phyloP scores from a whole-genome alignment of 2,888 invertebrate species.

The Drosophila quinaria region DNA sequence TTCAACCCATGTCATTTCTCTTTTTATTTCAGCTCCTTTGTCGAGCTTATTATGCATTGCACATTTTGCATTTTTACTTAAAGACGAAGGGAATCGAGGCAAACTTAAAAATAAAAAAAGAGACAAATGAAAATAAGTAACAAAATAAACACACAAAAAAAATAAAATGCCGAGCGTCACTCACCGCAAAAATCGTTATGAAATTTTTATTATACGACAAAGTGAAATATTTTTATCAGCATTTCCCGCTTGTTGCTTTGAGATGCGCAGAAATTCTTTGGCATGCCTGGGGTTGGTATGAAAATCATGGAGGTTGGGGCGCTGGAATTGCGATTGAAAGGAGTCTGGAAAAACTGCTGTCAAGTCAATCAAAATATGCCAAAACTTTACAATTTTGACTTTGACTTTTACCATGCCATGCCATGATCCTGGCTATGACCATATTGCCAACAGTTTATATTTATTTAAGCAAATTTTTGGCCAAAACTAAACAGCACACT shows the following conservation, averaged over 20 bases:
- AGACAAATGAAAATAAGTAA: background rate
- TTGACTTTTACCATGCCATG: constrained; percentile 3
- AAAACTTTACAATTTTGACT: constrained; percentile 62
- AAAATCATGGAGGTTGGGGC: background rate
- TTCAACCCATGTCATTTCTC: constrained; percentile 50
- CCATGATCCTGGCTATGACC: constrained; percentile 34
- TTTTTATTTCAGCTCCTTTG: constrained; percentile 42
- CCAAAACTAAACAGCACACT: constrained; percentile 63
- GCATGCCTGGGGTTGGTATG: constrained; percentile 43
- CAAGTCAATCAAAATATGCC: constrained; percentile 76
- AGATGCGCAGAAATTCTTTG: constrained; percentile 57
- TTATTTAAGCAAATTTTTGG: constrained; percentile 74
- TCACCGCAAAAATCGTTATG: constrained; percentile 81
- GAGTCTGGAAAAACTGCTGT: constrained; percentile 49
- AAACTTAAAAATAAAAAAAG: constrained; percentile 3
- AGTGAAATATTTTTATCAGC: constrained; percentile 81
- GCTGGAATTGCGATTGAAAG: constrained; percentile 15
- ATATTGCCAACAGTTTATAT: constrained; percentile 57
- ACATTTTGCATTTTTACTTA: constrained; percentile 77
- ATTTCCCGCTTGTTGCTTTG: constrained; percentile 78
- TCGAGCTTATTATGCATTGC: constrained; percentile 79
- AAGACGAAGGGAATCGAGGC: constrained; percentile 18
- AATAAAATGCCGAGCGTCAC: constrained; percentile 26
- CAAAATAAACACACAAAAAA: constrained; percentile 14
- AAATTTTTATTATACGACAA: constrained; percentile 81